Conservation (phyloP, 2,113 vertebrate genomes). For the Nansenia antarctica region DNA sequence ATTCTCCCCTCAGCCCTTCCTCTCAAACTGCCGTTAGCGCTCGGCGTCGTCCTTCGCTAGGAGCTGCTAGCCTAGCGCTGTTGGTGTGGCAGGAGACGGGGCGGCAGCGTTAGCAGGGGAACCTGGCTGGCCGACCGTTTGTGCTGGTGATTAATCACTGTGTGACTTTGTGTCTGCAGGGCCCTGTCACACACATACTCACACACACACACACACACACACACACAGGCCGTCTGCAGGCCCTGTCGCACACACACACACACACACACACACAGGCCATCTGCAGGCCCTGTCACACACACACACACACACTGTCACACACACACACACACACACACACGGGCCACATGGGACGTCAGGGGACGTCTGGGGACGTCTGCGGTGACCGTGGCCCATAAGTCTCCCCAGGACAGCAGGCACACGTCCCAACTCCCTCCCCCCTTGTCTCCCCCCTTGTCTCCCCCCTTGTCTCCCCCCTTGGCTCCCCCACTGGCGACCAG, state of each 20-base stretch:
- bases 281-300: no score
- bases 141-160: slow-evolving; percentile 72
- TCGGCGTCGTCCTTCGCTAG: no score
- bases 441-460: background rate
- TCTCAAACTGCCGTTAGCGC: no score
- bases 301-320: no score
- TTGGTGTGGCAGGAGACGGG: slow-evolving; percentile 34
- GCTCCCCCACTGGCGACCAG: no score
- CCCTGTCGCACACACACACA: no score
- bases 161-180: slow-evolving; percentile 61
- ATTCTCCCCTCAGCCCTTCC: no score
- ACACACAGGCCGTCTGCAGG: no score
- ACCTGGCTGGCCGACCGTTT: slow-evolving; percentile 14
- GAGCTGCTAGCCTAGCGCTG: no score
- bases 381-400: slow-evolving; percentile 49
- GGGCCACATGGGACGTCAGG: slow-evolving; percentile 59
- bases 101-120: slow-evolving; percentile 3
- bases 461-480: slow-evolving; percentile 5
- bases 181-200: slow-evolving; percentile 64
- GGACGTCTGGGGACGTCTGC: slow-evolving; percentile 54
- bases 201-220: no score
- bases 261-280: no score
- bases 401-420: slow-evolving; percentile 63
- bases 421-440: slow-evolving; percentile 46
- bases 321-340: no score